A percentile compares a stretch with the other conserved stretches of the same genome.
These are phyloP conservation scores for Clarias platycephalus DNA, from an alignment of 2,797 vertebrate genomes.

Conservation along the genomic window DNA sequence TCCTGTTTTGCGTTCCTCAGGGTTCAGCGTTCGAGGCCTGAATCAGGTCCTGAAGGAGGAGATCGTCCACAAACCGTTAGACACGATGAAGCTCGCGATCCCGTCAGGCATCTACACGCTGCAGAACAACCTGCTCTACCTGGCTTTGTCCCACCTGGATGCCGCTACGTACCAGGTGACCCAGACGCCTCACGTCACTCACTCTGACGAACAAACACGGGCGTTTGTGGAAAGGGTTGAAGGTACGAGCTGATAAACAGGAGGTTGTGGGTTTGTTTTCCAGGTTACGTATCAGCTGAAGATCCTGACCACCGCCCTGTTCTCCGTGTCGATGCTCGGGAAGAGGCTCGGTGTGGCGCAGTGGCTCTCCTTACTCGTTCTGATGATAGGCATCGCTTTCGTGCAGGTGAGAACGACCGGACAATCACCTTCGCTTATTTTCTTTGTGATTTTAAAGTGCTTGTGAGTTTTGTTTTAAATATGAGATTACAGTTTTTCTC, in stretches of 20 bases:
- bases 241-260: neutral
- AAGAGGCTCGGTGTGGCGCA: constrained; percentile 87
- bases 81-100: constrained; percentile 81
- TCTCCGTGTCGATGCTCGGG: constrained; percentile 95
- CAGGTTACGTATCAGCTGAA: constrained; percentile 98
- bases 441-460: neutral
- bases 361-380: constrained; percentile 92
- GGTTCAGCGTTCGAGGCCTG: constrained; percentile 73
- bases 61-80: constrained; percentile 86
- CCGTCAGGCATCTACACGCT: constrained; percentile 62
- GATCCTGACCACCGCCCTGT: constrained; percentile 96
- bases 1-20: constrained; percentile 56
- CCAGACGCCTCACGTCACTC: neutral
- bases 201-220: no score
- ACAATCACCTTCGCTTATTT: neutral
- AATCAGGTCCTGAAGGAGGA: constrained; percentile 80
- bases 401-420: constrained; percentile 84
- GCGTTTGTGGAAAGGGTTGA: no score
- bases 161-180: constrained; percentile 85
- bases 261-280: neutral
- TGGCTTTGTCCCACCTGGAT: constrained; percentile 84
- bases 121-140: constrained; percentile 91
- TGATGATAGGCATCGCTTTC: constrained; percentile 91
- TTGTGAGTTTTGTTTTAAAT: no score
- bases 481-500: no score